phyloP scores from a whole-genome alignment of 2,113 vertebrate species.

The Forbesichthys papilliferus region DNA sequence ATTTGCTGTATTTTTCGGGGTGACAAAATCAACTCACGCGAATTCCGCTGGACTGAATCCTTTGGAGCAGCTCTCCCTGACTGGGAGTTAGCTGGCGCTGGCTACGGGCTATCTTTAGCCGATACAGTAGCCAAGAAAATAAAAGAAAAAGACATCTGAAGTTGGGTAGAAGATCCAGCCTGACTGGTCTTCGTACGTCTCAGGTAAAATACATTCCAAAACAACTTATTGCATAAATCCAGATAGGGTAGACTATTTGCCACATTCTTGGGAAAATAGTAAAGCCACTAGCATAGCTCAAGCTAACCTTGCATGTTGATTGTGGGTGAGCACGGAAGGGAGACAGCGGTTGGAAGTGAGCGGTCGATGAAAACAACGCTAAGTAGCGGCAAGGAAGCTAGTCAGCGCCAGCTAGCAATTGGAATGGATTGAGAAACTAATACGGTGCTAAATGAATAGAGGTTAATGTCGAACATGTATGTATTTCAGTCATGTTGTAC shows the following conservation, averaged over 20 bases:
- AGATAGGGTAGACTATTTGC: too few relatives aligned
- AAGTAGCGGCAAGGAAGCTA: conserved; percentile 28
- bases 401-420: conserved; percentile 39
- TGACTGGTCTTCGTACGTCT: conserved; percentile 37
- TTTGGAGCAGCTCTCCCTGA: conserved; percentile 62
- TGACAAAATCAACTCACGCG: conserved; percentile 19
- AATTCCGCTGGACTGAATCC: conserved; percentile 35
- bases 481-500: too few relatives aligned
- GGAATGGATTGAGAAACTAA: too few relatives aligned
- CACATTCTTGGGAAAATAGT: too few relatives aligned
- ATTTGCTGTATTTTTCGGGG: conserved; percentile 21
- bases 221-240: not conserved
- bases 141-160: conserved; percentile 54
- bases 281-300: not conserved
- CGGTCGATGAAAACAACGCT: conserved; percentile 70
- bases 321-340: conserved; percentile 24
- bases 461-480: too few relatives aligned
- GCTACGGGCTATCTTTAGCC: conserved; percentile 55
- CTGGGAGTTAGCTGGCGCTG: conserved; percentile 65
- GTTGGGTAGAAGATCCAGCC: conserved; percentile 42
- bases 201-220: conserved; percentile 37
- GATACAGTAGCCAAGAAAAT: conserved; percentile 53
- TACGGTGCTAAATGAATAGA: too few relatives aligned
- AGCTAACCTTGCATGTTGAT: conserved; percentile 57
- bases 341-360: conserved; percentile 71